Evolutionary conservation across 2,888 invertebrate species (phyloP).

Genomic region (Actias luna): DNA sequence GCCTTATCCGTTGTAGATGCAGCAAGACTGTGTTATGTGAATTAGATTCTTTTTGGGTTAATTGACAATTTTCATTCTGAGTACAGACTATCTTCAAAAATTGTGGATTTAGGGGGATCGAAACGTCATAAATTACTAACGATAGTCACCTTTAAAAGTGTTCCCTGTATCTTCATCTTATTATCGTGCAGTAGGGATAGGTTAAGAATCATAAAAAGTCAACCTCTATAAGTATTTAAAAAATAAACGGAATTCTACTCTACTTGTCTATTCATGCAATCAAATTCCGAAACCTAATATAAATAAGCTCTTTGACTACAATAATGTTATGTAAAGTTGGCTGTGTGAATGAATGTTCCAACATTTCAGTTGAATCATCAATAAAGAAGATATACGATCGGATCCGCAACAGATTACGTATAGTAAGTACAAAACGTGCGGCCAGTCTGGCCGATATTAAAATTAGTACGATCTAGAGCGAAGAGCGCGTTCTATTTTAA

Average conservation of each 20-base stretch:
- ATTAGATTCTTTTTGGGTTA: no score
- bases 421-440: constrained; percentile 57
- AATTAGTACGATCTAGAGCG: constrained; percentile 77
- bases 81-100: no score
- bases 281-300: neutral
- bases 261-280: neutral
- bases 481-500: constrained; percentile 75
- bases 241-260: neutral
- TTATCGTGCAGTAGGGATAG: no score
- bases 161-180: no score
- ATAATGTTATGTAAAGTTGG: constrained; percentile 15
- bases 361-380: constrained; percentile 18
- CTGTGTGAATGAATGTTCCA: constrained; percentile 16
- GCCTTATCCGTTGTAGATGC: no score
- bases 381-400: constrained; percentile 21
- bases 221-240: no score
- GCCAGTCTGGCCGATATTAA: constrained; percentile 68
- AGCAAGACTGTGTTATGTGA: no score
- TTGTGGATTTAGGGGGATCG: no score
- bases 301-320: constrained; percentile 3
- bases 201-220: no score
- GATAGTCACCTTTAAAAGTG: no score
- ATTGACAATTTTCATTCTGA: no score
- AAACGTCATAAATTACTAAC: no score
- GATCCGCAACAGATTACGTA: constrained; percentile 46